Base-by-base conservation (phyloP, 2,113 vertebrate species). In the Saccopteryx bilineata region DNA sequence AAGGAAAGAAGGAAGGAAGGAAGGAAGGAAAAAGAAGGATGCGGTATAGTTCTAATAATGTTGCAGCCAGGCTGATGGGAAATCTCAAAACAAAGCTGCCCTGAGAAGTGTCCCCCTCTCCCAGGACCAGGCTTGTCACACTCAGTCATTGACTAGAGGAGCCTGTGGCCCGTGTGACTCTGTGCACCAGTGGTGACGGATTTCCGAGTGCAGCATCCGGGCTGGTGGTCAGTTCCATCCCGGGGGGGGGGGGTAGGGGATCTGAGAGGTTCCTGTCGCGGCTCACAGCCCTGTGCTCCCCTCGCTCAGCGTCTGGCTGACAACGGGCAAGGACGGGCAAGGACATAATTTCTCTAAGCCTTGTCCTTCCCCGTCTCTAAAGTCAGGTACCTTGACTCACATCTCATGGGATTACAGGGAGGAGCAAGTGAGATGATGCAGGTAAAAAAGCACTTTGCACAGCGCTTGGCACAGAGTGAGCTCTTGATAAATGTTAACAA, bases 361-460 rank as follows among this genome's bases (percentile, higher is more conserved):
- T 93, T 28, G 50, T 65, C 50, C 84, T 87, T 60, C 50, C 52
- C 95, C 90, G 71, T 60, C 54, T 82, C 74, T 75, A 86, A 54
- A 82, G 60, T 28, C 65, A 91, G 80, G 50, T 28, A 39, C 39
- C 39, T 39, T 39, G 85, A 86, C 87, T 79, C 52, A 33, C 26
- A 68, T 54, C 60, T 46, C 66, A 46, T 54, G 52, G 61, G 18
- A 66, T 89, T 69, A 28, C 2, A 23, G 9, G 6, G 48, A 83
- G 12, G 60, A 71, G 75, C 46, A 63, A n/a, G 39, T 46, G 69
- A 69, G 50, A 60, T 19, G 28, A 52, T n/a, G 56, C 39, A 65
- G 48, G 54, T 48, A 48, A 76, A 69, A 84, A 65, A 91, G 66
- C 33, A 63, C 46, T 69, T 89, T 58, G 23, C n/a, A 58, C 13